Evolutionary conservation across 1,140 invertebrate species (phyloP), one percentile per base, ranked within the genome.

Genomic region (Ericerus pela): DNA sequence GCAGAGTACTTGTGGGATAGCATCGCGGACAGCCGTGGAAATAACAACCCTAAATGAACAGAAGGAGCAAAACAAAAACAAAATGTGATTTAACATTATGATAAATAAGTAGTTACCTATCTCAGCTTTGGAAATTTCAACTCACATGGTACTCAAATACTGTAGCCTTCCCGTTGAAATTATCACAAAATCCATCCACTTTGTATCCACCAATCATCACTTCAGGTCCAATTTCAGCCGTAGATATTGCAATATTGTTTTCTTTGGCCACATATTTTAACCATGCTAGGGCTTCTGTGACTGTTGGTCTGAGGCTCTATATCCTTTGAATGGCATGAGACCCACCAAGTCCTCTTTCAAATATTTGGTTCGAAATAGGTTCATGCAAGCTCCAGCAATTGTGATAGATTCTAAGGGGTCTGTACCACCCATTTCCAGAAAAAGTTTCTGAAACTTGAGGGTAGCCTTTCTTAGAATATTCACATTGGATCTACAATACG

Each of bases 391-490:
- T n/a, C 24, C 16, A 11, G 55, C 41, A 31, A 59, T 53, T 18
- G 55, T 58, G 11, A 57, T 33, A 1, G 41, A 24, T n/a, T n/a
- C 24, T 30, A 60, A 58, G 5, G 56, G 59, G 33, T 58, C 51
- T 20, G 58, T 37, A 2, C 24, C 29, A 1, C n/a, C 6, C 20
- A 27, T 11, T 12, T 59, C 30, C 4, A 55, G 5, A 55, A 60
- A 59, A 16, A 47, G 11, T 29, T 26, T 31, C 26, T 51, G 36
- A 61, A 68, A 65, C 67, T 65, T 56, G 51, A 43, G 16, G 67
- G 67, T 59, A 63, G 67, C 53, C 29, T 66, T 22, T 53, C 65
- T 2, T 43, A 62, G 31, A 66, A 64, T 51, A 41, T 61, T 10
- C 51, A 63, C 51, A 59, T 58, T 33, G 61, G 63, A 54, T 16